A percentile compares a stretch with the other conserved stretches of the same genome.
These are phyloP conservation scores for Timema podura DNA, from an alignment of 2,888 invertebrate species.

Conservation along the genomic window DNA sequence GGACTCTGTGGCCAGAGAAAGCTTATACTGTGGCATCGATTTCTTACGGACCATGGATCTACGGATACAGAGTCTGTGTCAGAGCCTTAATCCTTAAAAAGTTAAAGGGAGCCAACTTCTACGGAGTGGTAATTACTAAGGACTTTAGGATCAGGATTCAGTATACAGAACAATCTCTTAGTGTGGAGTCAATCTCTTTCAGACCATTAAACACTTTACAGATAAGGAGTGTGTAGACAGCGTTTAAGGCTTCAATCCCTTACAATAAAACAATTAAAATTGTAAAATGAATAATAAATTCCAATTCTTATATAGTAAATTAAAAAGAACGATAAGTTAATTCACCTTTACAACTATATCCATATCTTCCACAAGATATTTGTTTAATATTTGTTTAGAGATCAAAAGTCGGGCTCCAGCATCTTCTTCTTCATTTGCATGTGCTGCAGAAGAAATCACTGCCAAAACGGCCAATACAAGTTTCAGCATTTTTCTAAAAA, in stretches of 20 bases:
- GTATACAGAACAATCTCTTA: background rate
- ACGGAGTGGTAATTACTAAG: too few species aligned
- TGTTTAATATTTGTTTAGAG: slow-evolving; percentile 92
- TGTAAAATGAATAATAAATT: background rate
- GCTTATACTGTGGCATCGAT: too few species aligned
- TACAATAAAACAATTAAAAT: too few species aligned
- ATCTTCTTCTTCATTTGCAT: slow-evolving; percentile 63
- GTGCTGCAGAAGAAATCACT: slow-evolving; percentile 48
- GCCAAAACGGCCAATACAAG: slow-evolving; percentile 46
- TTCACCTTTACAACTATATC: slow-evolving; percentile 82
- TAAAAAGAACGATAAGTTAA: slow-evolving; percentile 37
- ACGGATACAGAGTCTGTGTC: too few species aligned
- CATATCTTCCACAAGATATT: slow-evolving; percentile 93
- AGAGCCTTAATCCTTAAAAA: too few species aligned
- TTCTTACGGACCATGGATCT: too few species aligned
- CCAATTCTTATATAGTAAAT: background rate
- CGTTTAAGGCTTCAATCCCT: background rate
- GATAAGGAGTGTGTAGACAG: background rate
- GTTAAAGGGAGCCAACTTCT: too few species aligned
- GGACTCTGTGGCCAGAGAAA: too few species aligned
- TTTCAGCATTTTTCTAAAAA: background rate
- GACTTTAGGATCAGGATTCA: too few species aligned
- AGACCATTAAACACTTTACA: background rate
- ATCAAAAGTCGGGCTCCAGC: slow-evolving; percentile 78
- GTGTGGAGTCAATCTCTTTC: background rate